These are phyloP conservation scores for Palythoa caribaeorum DNA, from an alignment of 92 coral and sea anemone genomes.

Conservation along the genomic window DNA sequence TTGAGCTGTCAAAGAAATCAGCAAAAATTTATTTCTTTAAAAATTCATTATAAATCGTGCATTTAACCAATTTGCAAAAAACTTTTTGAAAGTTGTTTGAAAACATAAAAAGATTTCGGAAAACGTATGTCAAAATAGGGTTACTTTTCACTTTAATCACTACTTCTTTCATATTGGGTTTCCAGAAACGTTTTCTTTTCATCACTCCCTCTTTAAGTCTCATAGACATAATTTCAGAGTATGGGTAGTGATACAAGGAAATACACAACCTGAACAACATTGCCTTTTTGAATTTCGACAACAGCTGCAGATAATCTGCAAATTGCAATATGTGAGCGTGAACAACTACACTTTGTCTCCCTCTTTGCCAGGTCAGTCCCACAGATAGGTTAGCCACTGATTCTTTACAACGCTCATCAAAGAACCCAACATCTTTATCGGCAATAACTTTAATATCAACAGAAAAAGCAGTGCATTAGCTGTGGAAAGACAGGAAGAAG, in stretches of 20 bases:
- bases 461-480: neutral
- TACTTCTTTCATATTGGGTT: conserved; percentile 15
- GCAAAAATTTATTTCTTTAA: conserved; percentile 1
- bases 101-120: neutral
- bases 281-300: conserved; percentile 15
- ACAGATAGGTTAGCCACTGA: neutral
- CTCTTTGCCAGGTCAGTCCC: conserved; percentile 35
- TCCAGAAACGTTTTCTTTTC: conserved; percentile 30
- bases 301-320: neutral
- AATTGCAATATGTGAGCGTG: conserved; percentile 39
- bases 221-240: neutral
- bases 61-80: neutral
- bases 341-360: conserved; percentile 36
- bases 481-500: neutral
- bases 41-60: conserved; percentile 1
- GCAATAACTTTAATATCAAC: conserved; percentile 20
- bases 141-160: too few species aligned
- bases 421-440: conserved; percentile 15
- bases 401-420: conserved; percentile 28
- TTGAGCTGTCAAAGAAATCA: neutral
- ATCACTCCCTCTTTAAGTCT: conserved; percentile 10
- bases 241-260: neutral
- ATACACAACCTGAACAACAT: conserved; percentile 22
- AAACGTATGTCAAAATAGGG: neutral
- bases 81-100: neutral